Evolutionary conservation across 2,888 invertebrate species (phyloP).

Genomic region (Leucophenga maculata): DNA sequence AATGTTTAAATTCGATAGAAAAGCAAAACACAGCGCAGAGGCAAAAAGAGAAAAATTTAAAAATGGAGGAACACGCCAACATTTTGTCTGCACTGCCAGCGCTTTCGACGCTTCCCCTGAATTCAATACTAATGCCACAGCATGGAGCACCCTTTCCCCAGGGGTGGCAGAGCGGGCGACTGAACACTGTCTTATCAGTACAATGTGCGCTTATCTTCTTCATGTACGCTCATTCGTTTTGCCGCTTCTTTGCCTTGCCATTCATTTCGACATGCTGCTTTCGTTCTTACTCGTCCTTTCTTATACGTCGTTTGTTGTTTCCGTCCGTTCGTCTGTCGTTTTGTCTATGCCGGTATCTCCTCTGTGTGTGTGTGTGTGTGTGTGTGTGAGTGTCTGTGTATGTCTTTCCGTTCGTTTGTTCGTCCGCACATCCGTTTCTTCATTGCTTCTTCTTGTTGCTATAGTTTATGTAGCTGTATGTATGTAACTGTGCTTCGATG

Average conservation of each 20-base stretch:
- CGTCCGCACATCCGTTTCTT: conserved; percentile 59
- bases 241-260: conserved; percentile 31
- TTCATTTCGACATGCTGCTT: conserved; percentile 35
- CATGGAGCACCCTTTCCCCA: not conserved
- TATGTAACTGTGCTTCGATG: conserved; percentile 6
- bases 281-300: conserved; percentile 31
- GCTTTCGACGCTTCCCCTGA: not conserved
- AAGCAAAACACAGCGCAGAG: not conserved
- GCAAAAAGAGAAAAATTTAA: not conserved
- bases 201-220: conserved; percentile 63
- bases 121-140: not conserved
- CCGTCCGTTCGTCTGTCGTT: conserved; percentile 28
- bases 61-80: conserved; percentile 1
- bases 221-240: conserved; percentile 47
- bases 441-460: conserved; percentile 34
- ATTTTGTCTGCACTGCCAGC: not conserved
- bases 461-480: conserved; percentile 6
- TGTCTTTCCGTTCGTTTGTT: conserved; percentile 64
- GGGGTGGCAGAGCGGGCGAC: conserved; percentile 9
- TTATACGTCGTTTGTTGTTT: conserved; percentile 17
- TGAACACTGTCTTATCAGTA: conserved; percentile 42
- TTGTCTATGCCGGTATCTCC: conserved; percentile 4
- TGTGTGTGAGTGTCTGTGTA: conserved; percentile 52
- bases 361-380: conserved; percentile 50
- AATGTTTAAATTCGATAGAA: conserved; percentile 65